Conservation (phyloP, 2,888 invertebrate species). For the Noctua fimbriata region DNA sequence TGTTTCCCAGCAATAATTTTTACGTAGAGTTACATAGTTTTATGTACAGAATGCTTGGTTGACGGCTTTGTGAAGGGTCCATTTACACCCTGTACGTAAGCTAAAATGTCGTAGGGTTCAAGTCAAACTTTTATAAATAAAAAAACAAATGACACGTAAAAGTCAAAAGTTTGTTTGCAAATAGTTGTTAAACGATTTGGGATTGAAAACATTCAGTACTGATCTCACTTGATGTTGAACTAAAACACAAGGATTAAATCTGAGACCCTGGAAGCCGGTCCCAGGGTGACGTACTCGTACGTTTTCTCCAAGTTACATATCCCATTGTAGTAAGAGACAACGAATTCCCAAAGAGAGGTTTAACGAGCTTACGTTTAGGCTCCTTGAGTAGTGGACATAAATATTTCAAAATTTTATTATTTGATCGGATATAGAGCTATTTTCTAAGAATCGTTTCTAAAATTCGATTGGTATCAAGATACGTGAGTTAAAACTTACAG, state of each 20-base stretch:
- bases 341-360: slow-evolving; percentile 10
- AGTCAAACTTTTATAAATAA: background rate
- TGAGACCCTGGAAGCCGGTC: background rate
- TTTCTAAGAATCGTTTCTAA: background rate
- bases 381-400: slow-evolving; percentile 12
- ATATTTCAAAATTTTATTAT: background rate
- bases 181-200: background rate
- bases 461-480: background rate
- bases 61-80: too few species aligned
- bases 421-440: background rate
- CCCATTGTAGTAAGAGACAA: slow-evolving; percentile 2
- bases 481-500: background rate
- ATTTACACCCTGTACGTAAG: too few species aligned
- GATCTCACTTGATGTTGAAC: slow-evolving; percentile 1
- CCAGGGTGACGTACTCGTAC: background rate
- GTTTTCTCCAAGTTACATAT: slow-evolving; percentile 4
- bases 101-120: background rate
- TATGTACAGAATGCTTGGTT: too few species aligned
- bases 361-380: slow-evolving; percentile 20
- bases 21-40: too few species aligned
- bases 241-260: slow-evolving; percentile 8
- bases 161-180: background rate
- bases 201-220: background rate
- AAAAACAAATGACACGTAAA: background rate
- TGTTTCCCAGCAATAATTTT: too few species aligned